Evolutionary conservation across 1,140 invertebrate species (phyloP).

Genomic region (Drosophila rhopaloa): DNA sequence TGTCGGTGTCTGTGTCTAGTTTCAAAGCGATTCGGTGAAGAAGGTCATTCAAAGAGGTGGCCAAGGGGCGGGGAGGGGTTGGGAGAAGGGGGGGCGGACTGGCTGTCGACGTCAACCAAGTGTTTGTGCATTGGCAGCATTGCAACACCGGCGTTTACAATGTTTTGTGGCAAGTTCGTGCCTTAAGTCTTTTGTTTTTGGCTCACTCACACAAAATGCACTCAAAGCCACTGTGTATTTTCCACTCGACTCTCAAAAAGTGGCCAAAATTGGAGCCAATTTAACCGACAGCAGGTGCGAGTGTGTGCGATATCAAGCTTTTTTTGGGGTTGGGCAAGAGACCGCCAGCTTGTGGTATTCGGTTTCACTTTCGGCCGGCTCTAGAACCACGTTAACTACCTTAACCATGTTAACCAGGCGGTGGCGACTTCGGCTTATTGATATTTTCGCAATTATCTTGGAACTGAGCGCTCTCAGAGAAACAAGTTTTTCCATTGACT

Average conservation of each 20-base stretch:
- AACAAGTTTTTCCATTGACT: constrained; percentile 66
- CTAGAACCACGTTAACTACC: constrained; percentile 54
- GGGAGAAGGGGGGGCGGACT: neutral
- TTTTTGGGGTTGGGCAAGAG: constrained; percentile 61
- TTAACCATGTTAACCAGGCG: constrained; percentile 31
- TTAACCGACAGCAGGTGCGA: constrained; percentile 40
- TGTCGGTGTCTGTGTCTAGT: constrained; percentile 29
- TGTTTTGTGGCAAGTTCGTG: constrained; percentile 75
- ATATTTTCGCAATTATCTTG: constrained; percentile 75
- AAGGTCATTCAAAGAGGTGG: constrained; percentile 56
- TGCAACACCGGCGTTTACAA: constrained; percentile 52
- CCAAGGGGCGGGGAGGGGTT: neutral
- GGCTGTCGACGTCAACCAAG: constrained; percentile 33
- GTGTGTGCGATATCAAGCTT: constrained; percentile 22
- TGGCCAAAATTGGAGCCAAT: constrained; percentile 51
- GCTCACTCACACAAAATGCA: constrained; percentile 43
- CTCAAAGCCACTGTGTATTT: constrained; percentile 18
- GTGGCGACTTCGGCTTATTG: constrained; percentile 54
- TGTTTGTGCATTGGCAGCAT: constrained; percentile 45
- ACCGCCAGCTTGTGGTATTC: constrained; percentile 32
- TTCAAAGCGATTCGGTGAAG: constrained; percentile 42
- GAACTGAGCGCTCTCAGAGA: constrained; percentile 19
- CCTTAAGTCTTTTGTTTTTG: constrained; percentile 73
- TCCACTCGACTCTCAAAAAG: constrained; percentile 26
- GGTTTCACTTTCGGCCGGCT: constrained; percentile 76